phyloP scores from a whole-genome alignment of 2,113 vertebrate species.

The Falco punctatus region DNA sequence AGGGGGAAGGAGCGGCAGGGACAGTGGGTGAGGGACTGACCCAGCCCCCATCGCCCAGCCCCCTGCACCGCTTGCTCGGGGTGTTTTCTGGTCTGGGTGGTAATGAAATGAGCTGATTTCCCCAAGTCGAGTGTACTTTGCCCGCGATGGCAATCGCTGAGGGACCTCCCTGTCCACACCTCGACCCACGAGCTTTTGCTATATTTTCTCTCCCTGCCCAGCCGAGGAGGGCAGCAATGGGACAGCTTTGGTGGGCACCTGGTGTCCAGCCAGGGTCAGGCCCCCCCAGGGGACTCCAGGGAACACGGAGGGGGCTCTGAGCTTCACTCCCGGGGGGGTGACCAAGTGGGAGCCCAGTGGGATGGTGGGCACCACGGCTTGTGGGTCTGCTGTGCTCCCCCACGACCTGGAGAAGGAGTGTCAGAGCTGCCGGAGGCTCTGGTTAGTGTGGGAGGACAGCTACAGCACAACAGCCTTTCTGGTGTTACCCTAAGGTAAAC shows the following conservation, averaged over 20 bases:
- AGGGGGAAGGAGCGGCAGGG: background rate
- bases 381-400: background rate
- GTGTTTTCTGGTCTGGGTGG: background rate
- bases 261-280: background rate
- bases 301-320: background rate
- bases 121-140: background rate
- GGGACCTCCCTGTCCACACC: background rate
- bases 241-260: background rate
- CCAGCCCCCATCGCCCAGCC: background rate
- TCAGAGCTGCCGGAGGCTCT: background rate
- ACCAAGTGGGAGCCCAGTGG: background rate
- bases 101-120: background rate
- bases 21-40: fast-evolving
- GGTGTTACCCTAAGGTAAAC: slow-evolving; percentile 10
- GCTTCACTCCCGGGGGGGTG: background rate
- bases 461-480: background rate
- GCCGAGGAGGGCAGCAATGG: background rate
- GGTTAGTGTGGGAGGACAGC: background rate
- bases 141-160: background rate
- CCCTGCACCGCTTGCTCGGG: too few relatives aligned
- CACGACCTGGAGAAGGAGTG: background rate
- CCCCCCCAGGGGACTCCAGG: too few relatives aligned
- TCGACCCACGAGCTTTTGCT: background rate
- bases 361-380: background rate
- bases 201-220: background rate